Conservation (phyloP, 2,888 invertebrate genomes). For the Serripes groenlandicus region DNA sequence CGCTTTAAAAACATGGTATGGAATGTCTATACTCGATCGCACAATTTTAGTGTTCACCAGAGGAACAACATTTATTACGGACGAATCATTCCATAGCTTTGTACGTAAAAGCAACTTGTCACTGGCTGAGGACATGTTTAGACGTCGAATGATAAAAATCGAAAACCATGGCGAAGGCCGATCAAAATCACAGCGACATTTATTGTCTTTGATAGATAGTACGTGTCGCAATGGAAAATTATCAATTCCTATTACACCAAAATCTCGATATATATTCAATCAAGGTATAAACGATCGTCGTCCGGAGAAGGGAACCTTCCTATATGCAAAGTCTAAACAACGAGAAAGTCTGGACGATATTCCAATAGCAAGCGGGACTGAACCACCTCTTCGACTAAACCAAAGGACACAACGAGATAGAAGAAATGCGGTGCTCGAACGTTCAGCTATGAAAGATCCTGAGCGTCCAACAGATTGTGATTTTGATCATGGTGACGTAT, state of each 20-base stretch:
- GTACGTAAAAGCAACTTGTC: not conserved
- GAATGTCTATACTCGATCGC: not conserved
- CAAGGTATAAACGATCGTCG: not conserved
- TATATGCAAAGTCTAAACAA: not conserved
- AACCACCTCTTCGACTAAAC: not conserved
- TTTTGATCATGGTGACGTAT: no score
- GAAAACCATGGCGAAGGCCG: slow-evolving; percentile 6
- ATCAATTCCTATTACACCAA: not conserved
- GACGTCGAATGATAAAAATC: not conserved
- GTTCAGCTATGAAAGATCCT: no score
- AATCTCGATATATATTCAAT: not conserved
- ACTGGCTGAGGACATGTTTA: not conserved
- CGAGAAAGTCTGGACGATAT: not conserved
- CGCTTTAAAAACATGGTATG: not conserved
- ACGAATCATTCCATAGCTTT: not conserved
- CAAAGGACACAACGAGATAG: not conserved
- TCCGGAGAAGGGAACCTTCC: not conserved
- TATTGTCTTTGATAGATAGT: not conserved
- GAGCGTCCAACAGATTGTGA: no score
- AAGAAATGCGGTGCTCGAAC: not conserved
- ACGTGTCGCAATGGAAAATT: not conserved
- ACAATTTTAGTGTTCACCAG: slow-evolving; percentile 1
- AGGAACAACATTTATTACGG: not conserved
- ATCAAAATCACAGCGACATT: not conserved
- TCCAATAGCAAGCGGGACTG: not conserved